Evolutionary conservation across 2,113 vertebrate species (phyloP), one percentile per base, ranked within the genome.

Genomic region (Parus major): DNA sequence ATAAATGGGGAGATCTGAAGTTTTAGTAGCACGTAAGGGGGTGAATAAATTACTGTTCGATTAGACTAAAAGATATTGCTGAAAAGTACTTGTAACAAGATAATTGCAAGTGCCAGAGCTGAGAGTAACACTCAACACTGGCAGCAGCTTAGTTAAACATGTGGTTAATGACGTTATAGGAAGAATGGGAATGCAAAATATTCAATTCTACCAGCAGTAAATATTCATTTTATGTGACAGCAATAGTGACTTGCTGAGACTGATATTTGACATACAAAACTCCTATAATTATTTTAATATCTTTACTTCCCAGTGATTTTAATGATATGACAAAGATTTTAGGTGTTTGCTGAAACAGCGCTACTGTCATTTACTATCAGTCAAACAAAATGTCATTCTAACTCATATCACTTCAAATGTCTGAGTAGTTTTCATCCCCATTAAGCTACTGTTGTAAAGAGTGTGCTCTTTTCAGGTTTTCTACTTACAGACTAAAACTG

Each of bases 201-300:
- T 44, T 93, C 90, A 82, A 17, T 89, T 81, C 33, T 73, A 95
- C 66, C 28, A 88, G 95, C 52, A 81, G 92, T 96, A 97, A 96
- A 95, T 96, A 97, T 90, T 97, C 95, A 98, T 98, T 98, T 92
- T 95, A 97, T 94, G 95, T 92, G 95, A 96, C 97, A 97, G 97
- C 97, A 97, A 93, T 93, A 95, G 83, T 94, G 88, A 92, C 96
- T 97, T 96, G 88, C 89, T 95, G 92, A 95, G 98, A 97, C 93
- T 96, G 98, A 95, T 93, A 92, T 93, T 65, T 92, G 94, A 94
- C 96, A 90, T 72, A 94, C 94, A 95, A 96, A 97, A 95, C 81
- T 96, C 92, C 64, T 92, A 42, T 95, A 96, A 98, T 97, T 97
- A 97, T 95, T 97, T 96, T 96, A 97, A 96, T 94, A 95, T 95